phyloP scores from a whole-genome alignment of 2,888 invertebrate genomes.

The Noctua janthe region DNA sequence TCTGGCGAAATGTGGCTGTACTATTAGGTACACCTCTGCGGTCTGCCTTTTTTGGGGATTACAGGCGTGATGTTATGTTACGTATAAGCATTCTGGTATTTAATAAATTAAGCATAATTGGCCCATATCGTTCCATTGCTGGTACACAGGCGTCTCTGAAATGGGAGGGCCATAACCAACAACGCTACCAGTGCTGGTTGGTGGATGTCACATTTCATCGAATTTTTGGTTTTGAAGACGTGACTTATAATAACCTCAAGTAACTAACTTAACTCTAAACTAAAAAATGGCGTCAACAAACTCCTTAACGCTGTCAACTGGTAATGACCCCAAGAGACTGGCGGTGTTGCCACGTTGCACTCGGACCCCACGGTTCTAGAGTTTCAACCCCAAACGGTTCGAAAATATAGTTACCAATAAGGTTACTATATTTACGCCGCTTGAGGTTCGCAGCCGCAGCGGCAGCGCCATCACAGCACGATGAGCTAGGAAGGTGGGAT shows the following conservation, averaged over 20 bases:
- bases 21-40: no score
- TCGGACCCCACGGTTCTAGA: no score
- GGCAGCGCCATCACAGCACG: not conserved
- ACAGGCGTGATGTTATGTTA: no score
- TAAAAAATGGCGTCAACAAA: no score
- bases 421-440: not conserved
- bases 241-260: not conserved
- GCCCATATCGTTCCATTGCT: not conserved
- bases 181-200: not conserved
- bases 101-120: not conserved
- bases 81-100: not conserved
- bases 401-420: not conserved
- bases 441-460: not conserved
- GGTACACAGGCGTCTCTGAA: not conserved
- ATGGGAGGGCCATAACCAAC: not conserved
- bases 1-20: no score
- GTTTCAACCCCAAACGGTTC: not conserved
- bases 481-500: not conserved
- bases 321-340: no score
- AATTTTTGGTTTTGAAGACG: not conserved
- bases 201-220: not conserved
- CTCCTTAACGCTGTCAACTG: no score
- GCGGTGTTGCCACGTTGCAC: no score
- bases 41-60: no score
- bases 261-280: no score